These are phyloP conservation scores for Eilema caniola DNA, from an alignment of 2,888 invertebrate species.

Conservation along the genomic window DNA sequence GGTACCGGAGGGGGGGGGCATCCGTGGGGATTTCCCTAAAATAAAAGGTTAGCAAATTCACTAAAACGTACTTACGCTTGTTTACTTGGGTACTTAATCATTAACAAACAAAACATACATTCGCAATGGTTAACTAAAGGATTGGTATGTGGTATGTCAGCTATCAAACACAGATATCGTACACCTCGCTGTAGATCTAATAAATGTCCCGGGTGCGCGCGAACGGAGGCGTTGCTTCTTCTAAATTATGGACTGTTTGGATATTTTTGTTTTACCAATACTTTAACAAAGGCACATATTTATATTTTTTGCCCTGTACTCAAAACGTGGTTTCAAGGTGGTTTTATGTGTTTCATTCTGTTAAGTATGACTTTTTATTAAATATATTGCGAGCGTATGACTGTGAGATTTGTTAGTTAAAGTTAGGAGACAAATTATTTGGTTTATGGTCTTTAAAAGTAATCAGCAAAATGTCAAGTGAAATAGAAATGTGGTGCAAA, in stretches of 20 bases:
- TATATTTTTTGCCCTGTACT: neutral
- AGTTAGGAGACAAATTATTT: too few species aligned
- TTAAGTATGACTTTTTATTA: neutral
- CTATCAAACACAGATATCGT: slow-evolving; percentile 67
- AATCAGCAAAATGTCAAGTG: too few species aligned
- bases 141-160: slow-evolving; percentile 47
- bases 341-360: neutral
- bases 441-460: neutral
- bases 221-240: slow-evolving; percentile 65
- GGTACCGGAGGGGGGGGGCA: too few species aligned
- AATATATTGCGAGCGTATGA: neutral
- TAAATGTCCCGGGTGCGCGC: slow-evolving; percentile 63
- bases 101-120: neutral
- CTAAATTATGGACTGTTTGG: slow-evolving; percentile 64
- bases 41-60: neutral
- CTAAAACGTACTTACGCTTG: neutral
- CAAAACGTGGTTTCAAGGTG: neutral
- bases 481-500: too few species aligned
- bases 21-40: too few species aligned
- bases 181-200: slow-evolving; percentile 59
- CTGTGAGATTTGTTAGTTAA: neutral
- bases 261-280: slow-evolving; percentile 45
- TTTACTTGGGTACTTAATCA: neutral
- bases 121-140: slow-evolving; percentile 27
- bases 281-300: slow-evolving; percentile 3